Evolutionary conservation across 1,140 invertebrate species (phyloP).

Genomic region (Drosophila jambulina): DNA sequence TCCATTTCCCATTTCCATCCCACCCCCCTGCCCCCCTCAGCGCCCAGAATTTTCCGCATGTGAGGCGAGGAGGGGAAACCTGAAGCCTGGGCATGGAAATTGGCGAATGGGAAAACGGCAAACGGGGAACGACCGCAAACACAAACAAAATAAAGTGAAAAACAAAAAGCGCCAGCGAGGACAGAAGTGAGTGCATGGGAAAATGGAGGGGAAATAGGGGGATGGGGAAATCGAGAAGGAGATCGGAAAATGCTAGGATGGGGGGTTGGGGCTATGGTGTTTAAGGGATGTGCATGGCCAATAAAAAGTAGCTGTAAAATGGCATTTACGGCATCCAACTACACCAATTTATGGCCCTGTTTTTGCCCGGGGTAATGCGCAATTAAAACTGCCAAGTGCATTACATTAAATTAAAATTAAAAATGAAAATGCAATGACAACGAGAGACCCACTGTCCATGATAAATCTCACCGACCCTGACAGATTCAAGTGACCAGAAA

Average conservation of each 20-base stretch:
- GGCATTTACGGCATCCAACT: slow-evolving; percentile 73
- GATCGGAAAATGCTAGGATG: slow-evolving; percentile 8
- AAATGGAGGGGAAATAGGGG: background rate
- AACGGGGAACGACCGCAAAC: slow-evolving; percentile 61
- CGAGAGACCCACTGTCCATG: slow-evolving; percentile 21
- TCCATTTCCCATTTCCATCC: background rate
- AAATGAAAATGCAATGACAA: slow-evolving; percentile 47
- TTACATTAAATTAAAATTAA: slow-evolving; percentile 78
- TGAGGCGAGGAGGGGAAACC: slow-evolving; percentile 5
- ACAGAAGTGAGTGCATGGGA: slow-evolving; percentile 8
- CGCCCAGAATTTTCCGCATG: slow-evolving; percentile 1
- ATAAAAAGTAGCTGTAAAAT: slow-evolving; percentile 79
- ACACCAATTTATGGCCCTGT: slow-evolving; percentile 71
- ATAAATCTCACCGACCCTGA: slow-evolving; percentile 43
- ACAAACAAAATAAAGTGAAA: slow-evolving; percentile 56
- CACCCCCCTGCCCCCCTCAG: background rate
- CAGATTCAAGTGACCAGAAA: slow-evolving; percentile 47
- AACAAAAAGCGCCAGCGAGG: slow-evolving; percentile 40
- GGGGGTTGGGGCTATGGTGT: slow-evolving; percentile 8
- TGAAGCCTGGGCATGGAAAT: slow-evolving; percentile 30
- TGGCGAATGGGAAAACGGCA: slow-evolving; percentile 44
- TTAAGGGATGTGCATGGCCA: slow-evolving; percentile 49
- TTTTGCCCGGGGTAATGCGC: slow-evolving; percentile 68
- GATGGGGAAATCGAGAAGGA: background rate
- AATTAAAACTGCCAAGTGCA: slow-evolving; percentile 80